phyloP scores from a whole-genome alignment of 2,113 vertebrate species.

The Bos taurus region ARS-UCD2.0 NC_037335.1:27618501-27619000 shows the following conservation, averaged over 20 bases:
- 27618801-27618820: slow-evolving; percentile 54
- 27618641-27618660: slow-evolving; percentile 17
- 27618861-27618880: slow-evolving; percentile 43
- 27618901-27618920: slow-evolving; percentile 65
- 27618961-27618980: slow-evolving; percentile 58
- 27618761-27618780: slow-evolving; percentile 41
- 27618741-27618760: slow-evolving; percentile 21
- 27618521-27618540: neutral
- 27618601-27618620: neutral
- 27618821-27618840: slow-evolving; percentile 36
- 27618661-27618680: neutral
- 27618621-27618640: neutral
- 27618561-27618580: neutral
- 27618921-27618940: slow-evolving; percentile 60
- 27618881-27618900: slow-evolving; percentile 57
- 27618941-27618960: slow-evolving; percentile 67
- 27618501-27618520: neutral
- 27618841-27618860: slow-evolving; percentile 56
- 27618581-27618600: neutral
- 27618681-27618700: neutral
- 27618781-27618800: slow-evolving; percentile 28
- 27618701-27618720: neutral
- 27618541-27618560: neutral
- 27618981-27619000: slow-evolving; percentile 71
- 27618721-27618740: neutral